A percentile compares a stretch with the other conserved stretches of the same genome.
These are phyloP conservation scores for Odontocolon sp. DNA, from an alignment of 2,888 invertebrate species.

Conservation along the genomic window DNA sequence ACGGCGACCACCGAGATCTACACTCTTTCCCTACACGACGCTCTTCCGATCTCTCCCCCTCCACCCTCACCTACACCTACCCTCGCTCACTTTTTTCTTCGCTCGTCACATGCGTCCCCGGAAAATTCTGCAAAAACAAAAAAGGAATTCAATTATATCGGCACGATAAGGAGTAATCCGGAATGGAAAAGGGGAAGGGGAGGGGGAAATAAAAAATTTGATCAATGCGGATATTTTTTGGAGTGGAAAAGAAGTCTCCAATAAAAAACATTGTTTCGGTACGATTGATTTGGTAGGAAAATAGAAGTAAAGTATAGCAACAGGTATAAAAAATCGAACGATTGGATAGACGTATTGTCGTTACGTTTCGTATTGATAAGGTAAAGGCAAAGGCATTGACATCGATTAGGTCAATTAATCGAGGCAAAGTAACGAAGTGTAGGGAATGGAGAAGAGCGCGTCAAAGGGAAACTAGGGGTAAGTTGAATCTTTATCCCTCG, in stretches of 20 bases:
- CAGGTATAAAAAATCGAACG: neutral
- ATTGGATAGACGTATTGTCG: neutral
- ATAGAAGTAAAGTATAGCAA: neutral
- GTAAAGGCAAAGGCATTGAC: neutral
- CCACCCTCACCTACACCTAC: constrained; percentile 17
- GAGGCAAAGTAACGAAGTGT: neutral
- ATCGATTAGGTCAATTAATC: neutral
- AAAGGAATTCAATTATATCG: neutral
- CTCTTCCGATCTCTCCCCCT: too few relatives aligned
- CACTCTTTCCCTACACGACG: too few relatives aligned
- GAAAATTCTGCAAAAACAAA: constrained; percentile 63
- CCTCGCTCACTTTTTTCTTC: constrained; percentile 48
- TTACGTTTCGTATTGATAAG: too few relatives aligned
- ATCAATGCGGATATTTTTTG: neutral
- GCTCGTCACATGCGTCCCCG: constrained; percentile 63
- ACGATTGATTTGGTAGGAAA: neutral
- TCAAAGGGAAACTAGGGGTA: neutral
- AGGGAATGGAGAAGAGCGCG: too few relatives aligned
- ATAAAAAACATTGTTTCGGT: neutral
- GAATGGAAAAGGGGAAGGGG: neutral
- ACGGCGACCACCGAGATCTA: too few relatives aligned
- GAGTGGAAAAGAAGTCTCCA: neutral
- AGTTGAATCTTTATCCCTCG: neutral
- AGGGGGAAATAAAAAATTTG: too few relatives aligned
- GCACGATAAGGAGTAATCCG: neutral